Evolutionary conservation across 1,140 invertebrate species (phyloP).

Genomic region (Listronotus bonariensis): DNA sequence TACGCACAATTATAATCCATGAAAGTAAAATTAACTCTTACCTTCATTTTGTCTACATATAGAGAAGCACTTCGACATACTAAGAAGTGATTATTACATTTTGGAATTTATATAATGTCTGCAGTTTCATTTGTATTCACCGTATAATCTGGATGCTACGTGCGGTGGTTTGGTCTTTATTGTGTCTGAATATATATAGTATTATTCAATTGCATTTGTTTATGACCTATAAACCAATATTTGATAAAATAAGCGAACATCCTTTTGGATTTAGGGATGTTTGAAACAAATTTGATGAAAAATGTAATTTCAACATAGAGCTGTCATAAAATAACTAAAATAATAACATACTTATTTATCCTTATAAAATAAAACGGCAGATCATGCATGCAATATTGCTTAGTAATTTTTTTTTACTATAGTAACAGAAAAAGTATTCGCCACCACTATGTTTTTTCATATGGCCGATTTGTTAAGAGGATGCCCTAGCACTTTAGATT

Average conservation of each 20-base stretch:
- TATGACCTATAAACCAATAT: constrained; percentile 26
- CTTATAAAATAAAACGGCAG: too few relatives aligned
- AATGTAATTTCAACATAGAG: too few relatives aligned
- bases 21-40: constrained; percentile 31
- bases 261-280: too few relatives aligned
- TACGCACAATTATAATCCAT: neutral
- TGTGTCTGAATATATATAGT: constrained; percentile 19
- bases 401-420: too few relatives aligned
- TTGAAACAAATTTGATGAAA: too few relatives aligned
- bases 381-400: too few relatives aligned
- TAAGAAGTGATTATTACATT: constrained; percentile 28
- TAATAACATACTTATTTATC: too few relatives aligned
- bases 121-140: constrained; percentile 22
- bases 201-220: constrained; percentile 19
- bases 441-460: too few relatives aligned
- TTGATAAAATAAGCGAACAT: neutral
- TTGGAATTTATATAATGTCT: constrained; percentile 32
- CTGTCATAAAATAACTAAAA: too few relatives aligned
- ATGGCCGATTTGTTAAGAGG: too few relatives aligned
- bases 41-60: constrained; percentile 23
- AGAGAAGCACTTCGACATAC: constrained; percentile 8
- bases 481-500: too few relatives aligned
- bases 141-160: constrained; percentile 14
- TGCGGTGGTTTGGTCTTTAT: constrained; percentile 21
- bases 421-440: too few relatives aligned